Evolutionary conservation across 2,797 vertebrate genomes (phyloP).

Genomic region (Mareca penelope): DNA sequence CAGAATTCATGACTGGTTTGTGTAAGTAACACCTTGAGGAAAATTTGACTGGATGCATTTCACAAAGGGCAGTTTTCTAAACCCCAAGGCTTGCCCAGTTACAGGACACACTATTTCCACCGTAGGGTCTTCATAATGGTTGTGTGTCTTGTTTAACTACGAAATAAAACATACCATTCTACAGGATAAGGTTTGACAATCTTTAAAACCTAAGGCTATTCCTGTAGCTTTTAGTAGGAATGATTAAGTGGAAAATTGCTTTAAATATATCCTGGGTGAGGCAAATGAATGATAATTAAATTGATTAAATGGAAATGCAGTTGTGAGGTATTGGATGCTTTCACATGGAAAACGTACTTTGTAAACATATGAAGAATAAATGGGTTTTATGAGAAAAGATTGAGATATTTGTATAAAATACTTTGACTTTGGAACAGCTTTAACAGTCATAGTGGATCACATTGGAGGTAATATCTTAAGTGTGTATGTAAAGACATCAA

Average conservation of each 20-base stretch:
- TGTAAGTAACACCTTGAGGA: neutral
- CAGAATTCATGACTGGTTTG: neutral
- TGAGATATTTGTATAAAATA: neutral
- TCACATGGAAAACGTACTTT: conserved; percentile 12
- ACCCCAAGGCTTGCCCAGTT: neutral
- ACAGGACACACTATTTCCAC: neutral
- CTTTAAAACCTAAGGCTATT: conserved; percentile 44
- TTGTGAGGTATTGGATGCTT: conserved; percentile 2
- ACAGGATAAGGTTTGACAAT: conserved; percentile 12
- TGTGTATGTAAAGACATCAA: neutral
- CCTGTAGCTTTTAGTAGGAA: conserved; percentile 55
- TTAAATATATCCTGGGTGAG: conserved; percentile 70
- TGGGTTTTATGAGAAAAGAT: conserved; percentile 34
- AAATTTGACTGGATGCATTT: neutral
- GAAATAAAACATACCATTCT: conserved; percentile 43
- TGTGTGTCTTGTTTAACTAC: neutral
- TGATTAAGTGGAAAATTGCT: conserved; percentile 70
- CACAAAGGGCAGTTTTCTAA: neutral
- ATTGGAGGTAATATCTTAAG: neutral
- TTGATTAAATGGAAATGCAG: conserved; percentile 65
- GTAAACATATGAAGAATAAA: conserved; percentile 24
- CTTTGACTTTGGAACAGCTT: neutral
- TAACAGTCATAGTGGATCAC: neutral
- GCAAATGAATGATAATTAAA: conserved; percentile 69
- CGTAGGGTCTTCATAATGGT: neutral